Evolutionary conservation across 2,888 invertebrate genomes (phyloP).

Genomic region (Ametastegia equiseti): DNA sequence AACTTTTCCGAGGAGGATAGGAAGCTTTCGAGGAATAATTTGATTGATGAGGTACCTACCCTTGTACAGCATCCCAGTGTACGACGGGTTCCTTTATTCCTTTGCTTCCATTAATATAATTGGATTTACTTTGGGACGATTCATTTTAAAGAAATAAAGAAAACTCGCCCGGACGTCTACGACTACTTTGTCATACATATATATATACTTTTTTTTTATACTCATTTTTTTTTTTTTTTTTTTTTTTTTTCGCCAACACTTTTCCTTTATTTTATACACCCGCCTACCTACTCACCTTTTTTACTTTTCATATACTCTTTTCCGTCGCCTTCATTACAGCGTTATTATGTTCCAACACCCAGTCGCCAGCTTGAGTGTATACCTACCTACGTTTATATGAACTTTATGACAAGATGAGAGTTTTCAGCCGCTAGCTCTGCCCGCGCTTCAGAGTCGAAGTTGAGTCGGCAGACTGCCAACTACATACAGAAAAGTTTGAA

Average conservation of each 20-base stretch:
- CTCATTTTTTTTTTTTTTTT: neutral
- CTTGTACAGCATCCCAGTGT: neutral
- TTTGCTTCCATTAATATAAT: constrained; percentile 45
- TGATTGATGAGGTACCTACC: constrained; percentile 39
- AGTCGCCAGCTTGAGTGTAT: constrained; percentile 36
- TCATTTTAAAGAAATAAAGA: constrained; percentile 32
- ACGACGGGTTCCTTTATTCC: constrained; percentile 20
- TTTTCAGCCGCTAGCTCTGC: constrained; percentile 24
- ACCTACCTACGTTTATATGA: constrained; percentile 30
- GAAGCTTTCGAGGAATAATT: constrained; percentile 41
- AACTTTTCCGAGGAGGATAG: neutral
- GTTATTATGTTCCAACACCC: constrained; percentile 39
- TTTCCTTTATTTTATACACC: constrained; percentile 17
- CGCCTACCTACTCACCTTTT: neutral
- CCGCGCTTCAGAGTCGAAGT: constrained; percentile 4
- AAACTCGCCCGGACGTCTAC: constrained; percentile 11
- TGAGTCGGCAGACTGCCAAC: constrained; percentile 27
- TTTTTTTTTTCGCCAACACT: constrained; percentile 22
- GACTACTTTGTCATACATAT: neutral
- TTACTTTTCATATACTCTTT: constrained; percentile 24
- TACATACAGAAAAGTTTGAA: neutral
- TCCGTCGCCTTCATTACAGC: constrained; percentile 38
- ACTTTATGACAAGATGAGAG: constrained; percentile 42
- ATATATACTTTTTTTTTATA: neutral
- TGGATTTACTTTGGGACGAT: constrained; percentile 37